Conservation (phyloP, 1,140 invertebrate species). For the Amyelois transitella region DNA sequence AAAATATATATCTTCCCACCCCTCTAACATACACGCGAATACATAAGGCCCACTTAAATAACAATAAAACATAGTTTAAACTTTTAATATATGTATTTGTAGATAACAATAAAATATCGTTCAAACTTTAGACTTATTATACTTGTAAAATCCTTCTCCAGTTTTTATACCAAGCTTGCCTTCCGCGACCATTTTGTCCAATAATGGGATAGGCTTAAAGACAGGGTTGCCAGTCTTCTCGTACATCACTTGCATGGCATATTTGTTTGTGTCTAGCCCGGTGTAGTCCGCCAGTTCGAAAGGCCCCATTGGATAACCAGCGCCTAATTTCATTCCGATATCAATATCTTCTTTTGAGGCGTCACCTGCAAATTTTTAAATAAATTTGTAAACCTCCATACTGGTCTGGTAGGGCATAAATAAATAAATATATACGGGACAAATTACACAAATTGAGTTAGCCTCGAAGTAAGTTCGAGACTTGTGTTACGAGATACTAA, state of each 20-base stretch:
- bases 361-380: constrained; percentile 68
- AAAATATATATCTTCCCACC: too few species aligned
- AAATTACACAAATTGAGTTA: too few species aligned
- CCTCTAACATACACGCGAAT: too few species aligned
- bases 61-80: too few species aligned
- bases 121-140: constrained; percentile 76
- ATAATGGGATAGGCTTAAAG: constrained; percentile 78
- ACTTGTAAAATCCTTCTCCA: constrained; percentile 91
- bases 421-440: too few species aligned
- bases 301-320: constrained; percentile 90
- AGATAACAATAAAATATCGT: constrained; percentile 2
- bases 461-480: too few species aligned
- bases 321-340: constrained; percentile 90
- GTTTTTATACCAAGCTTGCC: constrained; percentile 88
- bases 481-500: too few species aligned
- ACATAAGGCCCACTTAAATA: too few species aligned
- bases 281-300: constrained; percentile 88
- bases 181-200: constrained; percentile 85
- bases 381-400: too few species aligned
- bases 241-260: constrained; percentile 81
- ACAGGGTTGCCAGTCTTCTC: constrained; percentile 83
- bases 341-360: constrained; percentile 85
- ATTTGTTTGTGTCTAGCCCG: constrained; percentile 82
- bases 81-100: too few species aligned
- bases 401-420: too few species aligned